phyloP scores from a whole-genome alignment of 1,140 invertebrate genomes.

The Lucilia sericata region DNA sequence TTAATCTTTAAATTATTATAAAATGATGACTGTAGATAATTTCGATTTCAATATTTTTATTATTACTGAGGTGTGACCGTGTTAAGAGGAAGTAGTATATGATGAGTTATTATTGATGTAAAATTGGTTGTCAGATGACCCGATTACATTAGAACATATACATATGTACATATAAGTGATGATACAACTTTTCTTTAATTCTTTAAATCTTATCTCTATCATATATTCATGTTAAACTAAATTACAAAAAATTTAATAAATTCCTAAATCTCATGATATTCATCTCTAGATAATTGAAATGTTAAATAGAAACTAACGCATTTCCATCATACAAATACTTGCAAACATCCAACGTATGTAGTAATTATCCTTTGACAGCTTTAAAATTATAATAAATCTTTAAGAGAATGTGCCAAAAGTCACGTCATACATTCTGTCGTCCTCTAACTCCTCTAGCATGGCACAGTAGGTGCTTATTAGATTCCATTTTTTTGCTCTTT shows the following conservation, averaged over 20 bases:
- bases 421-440: not conserved
- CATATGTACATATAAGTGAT: too few relatives aligned
- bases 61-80: too few relatives aligned
- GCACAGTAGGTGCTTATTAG: constrained; percentile 12
- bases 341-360: not conserved
- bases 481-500: not conserved
- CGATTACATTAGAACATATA: too few relatives aligned
- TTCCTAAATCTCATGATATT: not conserved
- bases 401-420: constrained; percentile 5
- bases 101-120: not conserved
- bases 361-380: constrained; percentile 26
- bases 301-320: constrained; percentile 10
- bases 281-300: constrained; percentile 11
- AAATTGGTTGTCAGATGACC: not conserved
- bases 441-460: not conserved
- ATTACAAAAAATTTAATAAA: not conserved
- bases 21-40: constrained; percentile 1
- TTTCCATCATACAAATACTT: not conserved
- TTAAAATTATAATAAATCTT: constrained; percentile 14
- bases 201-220: too few relatives aligned
- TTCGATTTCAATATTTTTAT: not conserved
- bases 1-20: not conserved
- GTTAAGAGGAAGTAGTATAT: too few relatives aligned
- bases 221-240: too few relatives aligned
- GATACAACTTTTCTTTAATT: too few relatives aligned